Conservation (phyloP, 2,888 invertebrate genomes). For the Thereva nobilitata region DNA sequence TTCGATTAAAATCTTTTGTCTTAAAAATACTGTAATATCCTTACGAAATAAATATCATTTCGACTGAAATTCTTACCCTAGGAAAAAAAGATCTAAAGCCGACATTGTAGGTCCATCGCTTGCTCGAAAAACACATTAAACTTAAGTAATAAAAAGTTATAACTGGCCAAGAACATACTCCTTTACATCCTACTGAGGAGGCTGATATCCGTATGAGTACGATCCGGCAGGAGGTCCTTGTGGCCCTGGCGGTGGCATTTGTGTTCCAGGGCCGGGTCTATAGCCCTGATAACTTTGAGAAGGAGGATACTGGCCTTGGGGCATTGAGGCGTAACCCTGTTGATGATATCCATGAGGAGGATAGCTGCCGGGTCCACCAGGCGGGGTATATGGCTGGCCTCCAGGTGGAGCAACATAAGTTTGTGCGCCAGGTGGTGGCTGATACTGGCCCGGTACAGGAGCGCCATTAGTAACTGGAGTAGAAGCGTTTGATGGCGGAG, state of each 20-base stretch:
- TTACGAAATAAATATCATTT: constrained; percentile 31
- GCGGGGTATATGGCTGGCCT: constrained; percentile 54
- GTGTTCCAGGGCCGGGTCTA: constrained; percentile 63
- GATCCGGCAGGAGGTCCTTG: constrained; percentile 75
- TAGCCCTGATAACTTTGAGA: constrained; percentile 70
- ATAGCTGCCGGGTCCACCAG: constrained; percentile 55
- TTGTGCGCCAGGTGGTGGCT: constrained; percentile 55
- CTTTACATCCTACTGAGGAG: constrained; percentile 60
- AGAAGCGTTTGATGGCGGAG: constrained; percentile 53
- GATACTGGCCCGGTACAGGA: constrained; percentile 56
- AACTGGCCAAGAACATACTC: background rate
- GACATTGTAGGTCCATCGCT: background rate
- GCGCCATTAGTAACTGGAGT: constrained; percentile 54
- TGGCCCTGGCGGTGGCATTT: constrained; percentile 66
- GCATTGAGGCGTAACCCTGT: constrained; percentile 65
- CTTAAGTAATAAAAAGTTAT: constrained; percentile 2
- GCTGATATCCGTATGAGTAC: constrained; percentile 80
- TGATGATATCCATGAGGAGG: constrained; percentile 63
- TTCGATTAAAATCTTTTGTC: constrained; percentile 15
- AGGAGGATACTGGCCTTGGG: constrained; percentile 65
- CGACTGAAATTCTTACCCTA: constrained; percentile 4
- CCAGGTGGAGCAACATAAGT: constrained; percentile 53
- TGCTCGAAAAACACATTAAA: no score
- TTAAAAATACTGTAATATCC: constrained; percentile 24
- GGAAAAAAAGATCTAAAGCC: constrained; percentile 12